Percentiles rank a stretch among this genome's conserved stretches.
Evolutionary conservation across 2,113 vertebrate genomes (phyloP).

Genomic region (Eolophus roseicapilla): DNA sequence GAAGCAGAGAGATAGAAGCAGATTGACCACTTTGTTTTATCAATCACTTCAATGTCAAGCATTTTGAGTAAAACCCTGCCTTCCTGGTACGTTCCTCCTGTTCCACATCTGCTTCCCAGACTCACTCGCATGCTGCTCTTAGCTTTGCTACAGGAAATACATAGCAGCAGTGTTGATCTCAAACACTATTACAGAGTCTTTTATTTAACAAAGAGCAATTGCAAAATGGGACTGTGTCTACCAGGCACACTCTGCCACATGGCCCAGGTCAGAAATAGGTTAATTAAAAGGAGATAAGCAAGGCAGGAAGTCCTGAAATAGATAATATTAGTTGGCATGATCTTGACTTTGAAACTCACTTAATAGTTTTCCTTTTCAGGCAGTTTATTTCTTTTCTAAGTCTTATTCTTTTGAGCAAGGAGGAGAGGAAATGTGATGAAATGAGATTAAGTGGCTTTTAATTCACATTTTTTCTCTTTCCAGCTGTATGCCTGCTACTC

Average conservation of each 20-base stretch:
- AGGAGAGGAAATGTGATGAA: conserved; percentile 27
- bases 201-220: conserved; percentile 17
- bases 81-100: not conserved
- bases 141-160: not conserved
- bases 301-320: conserved; percentile 38
- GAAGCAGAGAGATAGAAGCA: not conserved
- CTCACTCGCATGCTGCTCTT: not conserved
- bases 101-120: not conserved
- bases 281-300: conserved; percentile 55
- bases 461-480: not conserved
- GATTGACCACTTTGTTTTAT: not conserved
- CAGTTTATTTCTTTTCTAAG: conserved; percentile 12
- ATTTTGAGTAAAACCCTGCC: not conserved
- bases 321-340: conserved; percentile 23
- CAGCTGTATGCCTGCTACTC: not conserved
- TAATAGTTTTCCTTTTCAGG: conserved; percentile 4
- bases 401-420: not conserved
- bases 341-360: conserved; percentile 41
- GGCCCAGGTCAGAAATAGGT: conserved; percentile 40
- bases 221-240: not conserved
- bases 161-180: not conserved
- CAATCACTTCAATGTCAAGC: not conserved
- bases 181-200: not conserved
- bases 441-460: conserved; percentile 27
- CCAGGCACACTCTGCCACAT: not conserved